A percentile compares a stretch with the other conserved stretches of the same genome.
phyloP scores from a whole-genome alignment of 2,797 vertebrate genomes.

The Chelmon rostratus region DNA sequence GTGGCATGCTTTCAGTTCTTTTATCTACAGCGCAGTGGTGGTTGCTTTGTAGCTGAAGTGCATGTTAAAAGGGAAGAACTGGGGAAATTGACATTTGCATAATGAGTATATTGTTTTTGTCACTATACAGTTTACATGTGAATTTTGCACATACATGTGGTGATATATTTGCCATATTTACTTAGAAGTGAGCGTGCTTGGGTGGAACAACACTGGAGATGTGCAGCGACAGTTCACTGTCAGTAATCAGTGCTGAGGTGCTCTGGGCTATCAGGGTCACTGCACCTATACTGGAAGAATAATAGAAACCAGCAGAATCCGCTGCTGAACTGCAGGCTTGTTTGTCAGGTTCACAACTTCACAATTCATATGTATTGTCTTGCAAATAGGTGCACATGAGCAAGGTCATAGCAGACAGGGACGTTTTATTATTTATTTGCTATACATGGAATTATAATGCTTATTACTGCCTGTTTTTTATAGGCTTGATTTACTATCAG shows the following conservation, averaged over 20 bases:
- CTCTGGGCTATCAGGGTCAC: slow-evolving; percentile 3
- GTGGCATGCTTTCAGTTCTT: neutral
- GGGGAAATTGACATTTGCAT: slow-evolving; percentile 1
- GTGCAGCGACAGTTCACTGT: slow-evolving; percentile 16
- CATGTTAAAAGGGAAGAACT: neutral
- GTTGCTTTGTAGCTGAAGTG: slow-evolving; percentile 4
- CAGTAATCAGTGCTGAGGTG: slow-evolving; percentile 4
- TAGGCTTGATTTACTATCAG: neutral
- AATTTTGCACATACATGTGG: neutral
- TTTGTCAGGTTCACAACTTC: slow-evolving; percentile 40
- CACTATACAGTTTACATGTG: neutral
- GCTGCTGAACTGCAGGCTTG: slow-evolving; percentile 36
- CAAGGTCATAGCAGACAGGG: slow-evolving; percentile 52
- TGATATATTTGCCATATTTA: neutral
- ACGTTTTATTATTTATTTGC: slow-evolving; percentile 40
- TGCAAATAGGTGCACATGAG: slow-evolving; percentile 27
- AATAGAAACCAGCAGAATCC: slow-evolving; percentile 3
- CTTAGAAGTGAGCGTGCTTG: neutral
- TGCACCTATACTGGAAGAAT: slow-evolving; percentile 15
- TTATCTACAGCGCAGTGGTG: neutral
- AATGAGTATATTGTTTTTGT: neutral
- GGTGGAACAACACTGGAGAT: slow-evolving; percentile 6
- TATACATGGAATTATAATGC: slow-evolving; percentile 24
- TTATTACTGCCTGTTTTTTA: neutral
- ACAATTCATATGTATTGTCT: slow-evolving; percentile 22